phyloP scores from a whole-genome alignment of 1,140 invertebrate species.

The Sycophila sp. region DNA sequence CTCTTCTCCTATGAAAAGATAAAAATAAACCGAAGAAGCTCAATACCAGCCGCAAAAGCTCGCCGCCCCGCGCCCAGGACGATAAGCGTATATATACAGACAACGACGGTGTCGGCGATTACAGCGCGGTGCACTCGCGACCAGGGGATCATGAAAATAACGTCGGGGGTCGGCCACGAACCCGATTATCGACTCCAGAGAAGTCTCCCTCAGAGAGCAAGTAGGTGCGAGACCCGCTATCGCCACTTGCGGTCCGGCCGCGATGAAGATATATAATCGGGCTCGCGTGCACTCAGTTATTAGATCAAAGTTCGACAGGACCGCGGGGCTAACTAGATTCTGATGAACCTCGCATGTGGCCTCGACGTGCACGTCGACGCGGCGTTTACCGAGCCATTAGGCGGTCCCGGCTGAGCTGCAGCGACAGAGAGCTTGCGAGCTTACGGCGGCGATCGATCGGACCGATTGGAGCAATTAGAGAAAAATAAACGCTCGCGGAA shows the following conservation, averaged over 20 bases:
- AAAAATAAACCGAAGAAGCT: no score
- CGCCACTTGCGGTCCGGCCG: not conserved
- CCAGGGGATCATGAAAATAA: not conserved
- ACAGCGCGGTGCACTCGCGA: not conserved
- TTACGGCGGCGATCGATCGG: no score
- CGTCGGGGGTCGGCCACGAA: not conserved
- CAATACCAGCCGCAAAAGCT: no score
- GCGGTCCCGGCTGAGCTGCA: no score
- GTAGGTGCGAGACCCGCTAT: not conserved
- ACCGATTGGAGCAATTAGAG: no score
- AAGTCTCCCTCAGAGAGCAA: not conserved
- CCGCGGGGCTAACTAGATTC: conserved; percentile 52
- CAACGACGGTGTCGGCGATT: no score
- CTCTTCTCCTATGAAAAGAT: no score
- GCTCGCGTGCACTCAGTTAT: conserved; percentile 58
- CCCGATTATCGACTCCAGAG: not conserved
- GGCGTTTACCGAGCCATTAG: conserved; percentile 39
- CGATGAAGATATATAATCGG: conserved; percentile 60
- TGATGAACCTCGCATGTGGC: conserved; percentile 46
- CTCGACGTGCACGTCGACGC: conserved; percentile 38
- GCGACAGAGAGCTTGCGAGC: no score
- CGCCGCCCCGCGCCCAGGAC: no score
- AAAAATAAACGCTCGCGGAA: not conserved
- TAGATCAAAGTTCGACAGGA: conserved; percentile 58
- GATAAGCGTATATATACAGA: no score